Conservation (phyloP, 2,797 vertebrate genomes). For the Sternotherus odoratus region DNA sequence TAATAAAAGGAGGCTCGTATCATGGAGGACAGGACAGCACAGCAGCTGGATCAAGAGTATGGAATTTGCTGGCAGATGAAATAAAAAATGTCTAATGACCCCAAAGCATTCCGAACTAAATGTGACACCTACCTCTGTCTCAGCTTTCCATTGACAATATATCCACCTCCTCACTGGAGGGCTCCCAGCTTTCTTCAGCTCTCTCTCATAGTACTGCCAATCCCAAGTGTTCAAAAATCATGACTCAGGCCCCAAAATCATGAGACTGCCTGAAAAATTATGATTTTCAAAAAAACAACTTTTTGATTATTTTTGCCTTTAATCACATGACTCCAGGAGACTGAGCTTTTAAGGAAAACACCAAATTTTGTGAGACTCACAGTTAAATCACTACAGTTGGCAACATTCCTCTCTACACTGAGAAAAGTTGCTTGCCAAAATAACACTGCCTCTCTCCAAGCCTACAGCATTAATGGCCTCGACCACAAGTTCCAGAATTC, state of each 20-base stretch:
- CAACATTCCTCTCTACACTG: not conserved
- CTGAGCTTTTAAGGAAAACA: not conserved
- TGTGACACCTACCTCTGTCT: not conserved
- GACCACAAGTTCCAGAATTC: not conserved
- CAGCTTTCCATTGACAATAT: not conserved
- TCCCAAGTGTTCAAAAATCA: rapidly evolving
- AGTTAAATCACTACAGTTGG: not conserved
- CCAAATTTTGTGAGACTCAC: not conserved
- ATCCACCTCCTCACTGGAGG: not conserved
- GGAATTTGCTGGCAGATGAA: not conserved
- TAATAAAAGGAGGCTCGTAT: not conserved
- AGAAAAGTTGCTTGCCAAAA: not conserved
- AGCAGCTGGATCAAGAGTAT: rapidly evolving
- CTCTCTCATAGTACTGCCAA: not conserved
- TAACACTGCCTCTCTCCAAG: not conserved
- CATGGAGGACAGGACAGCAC: not conserved
- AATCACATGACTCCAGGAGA: not conserved
- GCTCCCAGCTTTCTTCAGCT: not conserved
- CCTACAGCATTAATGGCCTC: not conserved
- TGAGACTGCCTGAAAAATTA: not conserved
- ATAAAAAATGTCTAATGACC: not conserved
- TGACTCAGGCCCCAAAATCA: not conserved
- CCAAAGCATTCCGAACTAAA: rapidly evolving
- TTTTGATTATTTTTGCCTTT: not conserved
- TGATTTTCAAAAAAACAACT: not conserved